Evolutionary conservation across 1,140 invertebrate genomes (phyloP).

Genomic region (Grapholita molesta): DNA sequence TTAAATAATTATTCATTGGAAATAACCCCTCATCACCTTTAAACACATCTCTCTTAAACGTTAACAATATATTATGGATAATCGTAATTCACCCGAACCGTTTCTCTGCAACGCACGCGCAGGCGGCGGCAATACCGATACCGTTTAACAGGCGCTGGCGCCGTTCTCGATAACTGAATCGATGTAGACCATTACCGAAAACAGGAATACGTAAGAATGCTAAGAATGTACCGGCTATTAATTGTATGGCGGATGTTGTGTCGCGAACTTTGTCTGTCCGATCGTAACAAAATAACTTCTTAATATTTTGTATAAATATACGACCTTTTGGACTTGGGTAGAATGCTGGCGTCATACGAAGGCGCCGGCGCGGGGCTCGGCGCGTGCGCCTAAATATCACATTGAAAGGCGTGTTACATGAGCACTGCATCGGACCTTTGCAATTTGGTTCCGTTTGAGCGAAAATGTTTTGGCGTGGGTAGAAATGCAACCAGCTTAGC

Average conservation of each 20-base stretch:
- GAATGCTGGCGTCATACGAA: slow-evolving; percentile 41
- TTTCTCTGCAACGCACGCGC: neutral
- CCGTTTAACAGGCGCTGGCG: slow-evolving; percentile 22
- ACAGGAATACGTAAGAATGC: slow-evolving; percentile 58
- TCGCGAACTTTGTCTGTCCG: neutral
- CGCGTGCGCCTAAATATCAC: slow-evolving; percentile 45
- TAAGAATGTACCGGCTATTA: slow-evolving; percentile 59
- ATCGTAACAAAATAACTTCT: neutral
- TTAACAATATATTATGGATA: neutral
- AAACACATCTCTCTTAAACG: neutral
- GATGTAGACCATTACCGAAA: slow-evolving; percentile 32
- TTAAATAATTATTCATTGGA: no score
- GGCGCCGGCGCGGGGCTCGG: slow-evolving; percentile 43
- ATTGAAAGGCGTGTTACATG: neutral
- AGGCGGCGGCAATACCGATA: neutral
- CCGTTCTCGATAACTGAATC: slow-evolving; percentile 27
- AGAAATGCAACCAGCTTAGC: neutral
- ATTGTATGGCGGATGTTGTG: slow-evolving; percentile 46
- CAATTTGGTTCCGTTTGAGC: slow-evolving; percentile 1
- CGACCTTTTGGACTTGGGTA: slow-evolving; percentile 17
- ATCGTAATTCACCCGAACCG: neutral
- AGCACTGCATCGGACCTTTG: neutral
- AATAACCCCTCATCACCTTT: neutral
- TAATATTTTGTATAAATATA: neutral
- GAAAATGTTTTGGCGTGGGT: slow-evolving; percentile 1